Evolutionary conservation across 2,113 vertebrate genomes (phyloP), one percentile per base, ranked within the genome.

Genomic region (Macaca nemestrina): DNA sequence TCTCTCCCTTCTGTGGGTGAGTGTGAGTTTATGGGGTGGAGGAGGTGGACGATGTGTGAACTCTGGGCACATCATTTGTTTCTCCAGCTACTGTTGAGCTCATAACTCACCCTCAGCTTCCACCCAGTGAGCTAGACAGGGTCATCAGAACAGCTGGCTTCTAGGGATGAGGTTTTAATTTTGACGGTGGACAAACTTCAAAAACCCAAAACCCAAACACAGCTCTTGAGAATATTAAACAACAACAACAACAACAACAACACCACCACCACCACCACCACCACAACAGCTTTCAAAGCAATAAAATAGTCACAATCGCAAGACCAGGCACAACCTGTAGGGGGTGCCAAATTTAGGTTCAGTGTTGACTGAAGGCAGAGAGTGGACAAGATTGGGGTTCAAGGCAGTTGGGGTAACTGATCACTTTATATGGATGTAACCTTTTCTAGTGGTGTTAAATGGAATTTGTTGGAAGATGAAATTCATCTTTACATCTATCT

Each of bases 21-120:
- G 52, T 89, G 96, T 82, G 92, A 96, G 96, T 97, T 96, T 97
- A 90, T 92, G 87, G 88, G 95, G 90, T 92, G 91, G 96, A 95
- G 93, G 92, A 70, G 72, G 57, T 76, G 95, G 94, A 86, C 38
- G 61, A 92, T n/a, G 96, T 96, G 97, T 96, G 95, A 97, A 97
- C 96, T 97, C 96, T 67, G 90, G 80, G 61, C 92, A 92, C 95
- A 88, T 95, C 96, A 82, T 97, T 97, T 95, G 61, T 96, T 95
- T 97, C 95, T 12, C 55, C 22, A 67, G 73, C 96, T 98, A 97
- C 97, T 94, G 97, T 88, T 59, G 83, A 87, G 12, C 23, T 76
- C 48, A 50, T 97, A 98, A 98, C 78, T 98, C 97, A 97, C 38
- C 55, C 0, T 4, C 3, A 40, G 72, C 79, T 64, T 92, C 45